Conservation (phyloP, 1,140 invertebrate species). For the Drosophila seguyi region DNA sequence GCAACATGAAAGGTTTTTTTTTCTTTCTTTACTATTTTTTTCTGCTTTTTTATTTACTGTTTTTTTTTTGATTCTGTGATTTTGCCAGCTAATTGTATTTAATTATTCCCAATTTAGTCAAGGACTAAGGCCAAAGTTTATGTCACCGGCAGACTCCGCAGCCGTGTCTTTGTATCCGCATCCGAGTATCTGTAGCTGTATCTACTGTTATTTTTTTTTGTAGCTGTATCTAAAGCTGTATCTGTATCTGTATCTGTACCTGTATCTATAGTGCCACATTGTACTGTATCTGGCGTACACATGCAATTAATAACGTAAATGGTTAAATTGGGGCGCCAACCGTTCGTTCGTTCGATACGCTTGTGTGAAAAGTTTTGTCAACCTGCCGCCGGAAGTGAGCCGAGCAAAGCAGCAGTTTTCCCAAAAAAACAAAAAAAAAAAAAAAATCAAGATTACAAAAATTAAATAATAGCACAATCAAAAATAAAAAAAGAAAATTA, state of each 20-base stretch:
- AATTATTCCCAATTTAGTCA: conserved; percentile 72
- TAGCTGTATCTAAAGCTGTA: no score
- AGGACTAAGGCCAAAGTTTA: conserved; percentile 49
- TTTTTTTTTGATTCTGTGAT: conserved; percentile 5
- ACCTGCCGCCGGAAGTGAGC: conserved; percentile 53
- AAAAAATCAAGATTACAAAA: conserved; percentile 23
- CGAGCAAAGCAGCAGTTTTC: neutral
- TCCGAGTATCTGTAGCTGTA: neutral
- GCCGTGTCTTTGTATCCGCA: neutral
- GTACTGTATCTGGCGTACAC: conserved; percentile 58
- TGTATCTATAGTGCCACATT: conserved; percentile 21
- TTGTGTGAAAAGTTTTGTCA: conserved; percentile 75
- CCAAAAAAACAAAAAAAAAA: neutral
- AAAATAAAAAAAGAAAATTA: neutral
- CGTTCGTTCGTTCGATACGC: conserved; percentile 33
- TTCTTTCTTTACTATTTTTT: conserved; percentile 8
- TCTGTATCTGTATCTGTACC: conserved; percentile 2
- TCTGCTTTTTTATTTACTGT: neutral
- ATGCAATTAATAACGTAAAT: conserved; percentile 72
- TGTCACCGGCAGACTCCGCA: conserved; percentile 22
- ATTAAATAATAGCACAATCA: conserved; percentile 37
- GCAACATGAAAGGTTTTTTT: conserved; percentile 24
- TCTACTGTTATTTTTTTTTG: no score
- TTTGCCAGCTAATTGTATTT: conserved; percentile 67
- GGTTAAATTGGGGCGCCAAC: conserved; percentile 47